Evolutionary conservation across 2,888 invertebrate species (phyloP), one percentile per base, ranked within the genome.

Genomic region (Sabatieria punctata): DNA sequence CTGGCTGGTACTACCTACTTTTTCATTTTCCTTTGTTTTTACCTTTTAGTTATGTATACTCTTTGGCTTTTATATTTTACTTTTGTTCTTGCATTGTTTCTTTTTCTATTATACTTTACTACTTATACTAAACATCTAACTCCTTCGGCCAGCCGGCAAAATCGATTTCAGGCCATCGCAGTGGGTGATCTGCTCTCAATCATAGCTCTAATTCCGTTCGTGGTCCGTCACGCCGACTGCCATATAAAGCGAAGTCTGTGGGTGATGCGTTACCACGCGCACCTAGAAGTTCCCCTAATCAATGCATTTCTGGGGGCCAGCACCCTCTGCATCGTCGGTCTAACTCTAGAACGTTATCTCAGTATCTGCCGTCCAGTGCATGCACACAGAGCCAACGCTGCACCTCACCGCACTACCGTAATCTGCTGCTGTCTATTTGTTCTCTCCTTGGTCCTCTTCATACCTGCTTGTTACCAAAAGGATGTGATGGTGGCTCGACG

Each of bases 141-240:
- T n/a, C n/a, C n/a, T n/a, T n/a, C n/a, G n/a, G n/a, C n/a, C n/a
- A n/a, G n/a, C n/a, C n/a, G n/a, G n/a, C n/a, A n/a, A n/a, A n/a
- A n/a, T n/a, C n/a, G n/a, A n/a, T 18, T n/a, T 3, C 23, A 55
- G 76, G 80, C 79, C 45, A 78, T 81, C 59, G 80, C 82, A 19
- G 75, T 78, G 2, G 80, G 80, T 3, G 80, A 82, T 36, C 73
- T 82, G 38, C 67, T 80, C 60, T 79, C 79, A 18, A 78, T 80
- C 55, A 61, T 77, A 33, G 78, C 79, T 57, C 78, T 78, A 52
- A 74, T 80, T 48, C 60, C 60, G 6, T 60, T 60, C 46, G 48
- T 57, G 19, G n/a, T 60, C 4, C 52, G 60, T 2, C 56, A 60
- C 38, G 59, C 57, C 2, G 48, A 52, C 13, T 41, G 43, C 23